A percentile compares a stretch with the other conserved stretches of the same genome.
phyloP scores from a whole-genome alignment of 1,140 invertebrate species.

The Solenopsis invicta region DNA sequence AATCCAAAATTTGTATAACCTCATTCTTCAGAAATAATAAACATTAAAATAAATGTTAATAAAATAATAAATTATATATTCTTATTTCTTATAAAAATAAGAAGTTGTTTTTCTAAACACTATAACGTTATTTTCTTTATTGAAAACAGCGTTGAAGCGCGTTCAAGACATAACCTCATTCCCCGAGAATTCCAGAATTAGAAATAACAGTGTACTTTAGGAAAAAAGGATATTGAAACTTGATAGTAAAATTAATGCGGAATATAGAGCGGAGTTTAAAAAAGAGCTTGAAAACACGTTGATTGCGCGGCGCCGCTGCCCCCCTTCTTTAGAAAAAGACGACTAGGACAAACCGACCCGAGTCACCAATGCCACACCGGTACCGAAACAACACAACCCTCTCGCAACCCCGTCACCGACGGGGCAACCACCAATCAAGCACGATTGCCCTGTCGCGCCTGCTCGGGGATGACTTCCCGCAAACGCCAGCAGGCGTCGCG shows the following conservation, averaged over 20 bases:
- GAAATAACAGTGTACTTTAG: slow-evolving; percentile 3
- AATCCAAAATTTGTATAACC: too few species aligned
- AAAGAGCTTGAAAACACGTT: neutral
- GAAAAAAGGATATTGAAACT: neutral
- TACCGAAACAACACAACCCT: slow-evolving; percentile 40
- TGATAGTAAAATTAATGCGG: neutral
- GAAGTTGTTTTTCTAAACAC: neutral
- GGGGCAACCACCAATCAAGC: slow-evolving; percentile 8
- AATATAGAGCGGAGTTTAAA: neutral
- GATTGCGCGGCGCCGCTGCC: neutral
- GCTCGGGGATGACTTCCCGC: neutral
- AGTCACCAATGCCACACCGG: slow-evolving; percentile 11
- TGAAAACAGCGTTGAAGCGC: neutral
- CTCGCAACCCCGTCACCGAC: neutral
- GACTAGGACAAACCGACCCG: neutral
- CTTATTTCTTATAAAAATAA: neutral
- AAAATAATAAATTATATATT: too few species aligned
- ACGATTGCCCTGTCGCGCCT: slow-evolving; percentile 2
- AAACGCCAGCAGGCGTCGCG: slow-evolving; percentile 50
- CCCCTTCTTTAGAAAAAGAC: neutral
- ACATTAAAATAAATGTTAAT: too few species aligned
- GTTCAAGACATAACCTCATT: neutral
- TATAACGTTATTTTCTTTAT: neutral
- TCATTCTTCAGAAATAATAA: too few species aligned
- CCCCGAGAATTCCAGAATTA: neutral